These are phyloP conservation scores for Drosophila maculinotata DNA, from an alignment of 2,888 invertebrate species.

Conservation along the genomic window DNA sequence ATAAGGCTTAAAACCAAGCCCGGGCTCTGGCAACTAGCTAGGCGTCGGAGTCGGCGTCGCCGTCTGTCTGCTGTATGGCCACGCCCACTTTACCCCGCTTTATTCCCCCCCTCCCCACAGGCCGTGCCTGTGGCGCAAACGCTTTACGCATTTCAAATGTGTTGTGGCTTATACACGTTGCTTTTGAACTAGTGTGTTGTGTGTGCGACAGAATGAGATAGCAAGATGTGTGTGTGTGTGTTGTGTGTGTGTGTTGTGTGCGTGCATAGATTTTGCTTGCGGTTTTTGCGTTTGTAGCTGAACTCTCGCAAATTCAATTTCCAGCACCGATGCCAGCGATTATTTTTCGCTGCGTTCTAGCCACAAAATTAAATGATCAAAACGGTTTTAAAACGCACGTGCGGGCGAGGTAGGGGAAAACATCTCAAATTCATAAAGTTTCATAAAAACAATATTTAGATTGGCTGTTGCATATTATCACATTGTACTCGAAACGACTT, in stretches of 20 bases:
- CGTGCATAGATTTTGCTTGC: conserved; percentile 62
- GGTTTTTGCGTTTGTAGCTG: conserved; percentile 73
- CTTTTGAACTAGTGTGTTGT: conserved; percentile 24
- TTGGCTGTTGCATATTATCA: neutral
- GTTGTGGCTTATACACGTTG: conserved; percentile 55
- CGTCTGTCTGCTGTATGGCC: conserved; percentile 3
- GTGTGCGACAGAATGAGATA: conserved; percentile 8
- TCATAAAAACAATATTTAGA: conserved; percentile 1
- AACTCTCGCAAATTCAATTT: conserved; percentile 70
- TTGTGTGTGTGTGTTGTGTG: conserved; percentile 18
- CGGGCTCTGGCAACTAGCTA: conserved; percentile 28
- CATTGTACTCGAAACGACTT: too few species aligned
- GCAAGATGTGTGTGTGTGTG: conserved; percentile 6
- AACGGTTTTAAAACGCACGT: conserved; percentile 31
- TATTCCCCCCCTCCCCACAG: neutral
- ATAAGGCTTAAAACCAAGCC: conserved; percentile 60
- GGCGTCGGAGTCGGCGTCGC: conserved; percentile 14
- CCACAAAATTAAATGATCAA: conserved; percentile 65
- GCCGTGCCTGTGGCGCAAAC: conserved; percentile 35
- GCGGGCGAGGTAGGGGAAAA: neutral
- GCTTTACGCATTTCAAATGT: conserved; percentile 70
- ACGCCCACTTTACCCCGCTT: too few species aligned
- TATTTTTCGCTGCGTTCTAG: conserved; percentile 50
- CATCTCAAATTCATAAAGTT: neutral
- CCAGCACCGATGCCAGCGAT: conserved; percentile 52